Evolutionary conservation across 1,140 invertebrate species (phyloP).

Genomic region (Solen grandis): DNA sequence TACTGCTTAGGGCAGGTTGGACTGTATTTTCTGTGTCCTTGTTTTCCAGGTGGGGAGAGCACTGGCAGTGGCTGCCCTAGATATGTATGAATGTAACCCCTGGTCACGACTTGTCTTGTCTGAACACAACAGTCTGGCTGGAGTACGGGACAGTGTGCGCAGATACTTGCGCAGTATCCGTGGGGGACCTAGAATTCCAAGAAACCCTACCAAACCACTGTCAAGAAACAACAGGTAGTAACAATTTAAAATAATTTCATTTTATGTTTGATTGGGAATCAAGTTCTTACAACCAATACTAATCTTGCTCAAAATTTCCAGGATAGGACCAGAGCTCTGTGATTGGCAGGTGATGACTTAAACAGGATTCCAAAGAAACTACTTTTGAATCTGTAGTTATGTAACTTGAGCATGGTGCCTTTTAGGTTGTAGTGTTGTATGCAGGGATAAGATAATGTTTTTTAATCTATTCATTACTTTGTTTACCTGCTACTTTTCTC

Average conservation of each 20-base stretch:
- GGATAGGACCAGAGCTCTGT: too few relatives aligned
- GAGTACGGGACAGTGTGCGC: slow-evolving; percentile 87
- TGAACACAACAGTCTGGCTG: slow-evolving; percentile 87
- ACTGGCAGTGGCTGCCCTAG: slow-evolving; percentile 90
- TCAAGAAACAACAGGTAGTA: slow-evolving; percentile 57
- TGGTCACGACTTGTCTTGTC: slow-evolving; percentile 89
- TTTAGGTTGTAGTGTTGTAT: too few relatives aligned
- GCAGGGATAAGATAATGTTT: too few relatives aligned
- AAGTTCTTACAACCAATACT: too few relatives aligned
- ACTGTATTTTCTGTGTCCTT: too few relatives aligned
- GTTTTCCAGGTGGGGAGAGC: slow-evolving; percentile 90
- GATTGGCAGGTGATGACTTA: neutral
- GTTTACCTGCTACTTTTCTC: too few relatives aligned
- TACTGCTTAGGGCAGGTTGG: too few relatives aligned
- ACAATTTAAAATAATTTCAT: slow-evolving; percentile 13
- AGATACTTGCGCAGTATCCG: slow-evolving; percentile 76
- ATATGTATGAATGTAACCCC: slow-evolving; percentile 89
- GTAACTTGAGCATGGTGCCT: too few relatives aligned
- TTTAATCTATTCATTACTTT: too few relatives aligned
- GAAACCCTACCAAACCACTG: slow-evolving; percentile 62
- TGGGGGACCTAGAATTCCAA: slow-evolving; percentile 68
- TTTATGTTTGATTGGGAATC: slow-evolving; percentile 12
- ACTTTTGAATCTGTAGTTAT: too few relatives aligned
- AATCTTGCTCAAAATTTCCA: too few relatives aligned
- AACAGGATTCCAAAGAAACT: too few relatives aligned